Percentiles rank a stretch among this genome's conserved stretches.
Evolutionary conservation across 1,140 invertebrate species (phyloP).

Genomic region (Drosophila pallidifrons): DNA sequence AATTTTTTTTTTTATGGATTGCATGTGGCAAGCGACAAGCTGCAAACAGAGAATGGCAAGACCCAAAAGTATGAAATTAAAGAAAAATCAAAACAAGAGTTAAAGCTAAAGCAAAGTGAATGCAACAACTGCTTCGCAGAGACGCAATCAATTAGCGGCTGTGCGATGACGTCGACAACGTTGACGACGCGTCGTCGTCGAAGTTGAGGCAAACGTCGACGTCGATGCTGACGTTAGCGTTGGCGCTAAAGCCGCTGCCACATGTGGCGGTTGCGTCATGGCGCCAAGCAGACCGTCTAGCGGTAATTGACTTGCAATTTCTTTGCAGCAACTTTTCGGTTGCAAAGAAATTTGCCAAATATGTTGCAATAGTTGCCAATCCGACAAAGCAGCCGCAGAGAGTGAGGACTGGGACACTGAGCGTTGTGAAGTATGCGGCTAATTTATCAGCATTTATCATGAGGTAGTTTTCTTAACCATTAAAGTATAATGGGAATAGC

Average conservation of each 20-base stretch:
- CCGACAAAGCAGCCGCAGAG: constrained; percentile 35
- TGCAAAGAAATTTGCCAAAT: constrained; percentile 74
- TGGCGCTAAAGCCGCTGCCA: constrained; percentile 51
- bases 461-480: constrained; percentile 15
- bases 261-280: constrained; percentile 78
- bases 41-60: constrained; percentile 71
- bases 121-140: constrained; percentile 63
- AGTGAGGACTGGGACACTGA: constrained; percentile 6
- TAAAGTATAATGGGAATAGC: neutral
- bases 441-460: constrained; percentile 63
- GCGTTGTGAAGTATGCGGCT: constrained; percentile 14
- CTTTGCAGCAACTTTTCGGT: constrained; percentile 74
- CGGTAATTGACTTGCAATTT: constrained; percentile 81
- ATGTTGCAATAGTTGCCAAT: constrained; percentile 71
- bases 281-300: constrained; percentile 76
- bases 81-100: constrained; percentile 9
- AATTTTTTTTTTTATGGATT: neutral
- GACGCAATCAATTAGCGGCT: constrained; percentile 80
- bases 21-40: constrained; percentile 30
- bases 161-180: constrained; percentile 63
- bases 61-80: constrained; percentile 60
- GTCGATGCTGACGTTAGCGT: constrained; percentile 27
- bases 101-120: constrained; percentile 61
- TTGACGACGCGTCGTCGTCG: neutral
- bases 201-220: constrained; percentile 2